phyloP scores from a whole-genome alignment of 2,797 vertebrate species.

The Peromyscus aztecus region DNA sequence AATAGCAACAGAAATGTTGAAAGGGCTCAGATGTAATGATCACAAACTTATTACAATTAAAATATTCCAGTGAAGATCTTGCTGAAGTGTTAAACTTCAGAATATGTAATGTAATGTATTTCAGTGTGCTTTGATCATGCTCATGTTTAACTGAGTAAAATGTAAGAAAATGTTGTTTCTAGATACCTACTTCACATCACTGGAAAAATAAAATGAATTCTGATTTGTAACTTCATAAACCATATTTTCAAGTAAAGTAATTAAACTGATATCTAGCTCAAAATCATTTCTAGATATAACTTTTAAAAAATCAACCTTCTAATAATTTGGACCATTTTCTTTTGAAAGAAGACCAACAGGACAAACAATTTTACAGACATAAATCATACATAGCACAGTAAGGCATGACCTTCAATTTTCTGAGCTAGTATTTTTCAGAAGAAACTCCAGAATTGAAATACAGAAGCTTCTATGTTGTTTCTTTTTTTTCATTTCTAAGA shows the following conservation, averaged over 20 bases:
- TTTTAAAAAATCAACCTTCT: background rate
- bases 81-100: slow-evolving; percentile 51
- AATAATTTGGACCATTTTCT: background rate
- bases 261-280: slow-evolving; percentile 1
- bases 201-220: background rate
- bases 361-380: background rate
- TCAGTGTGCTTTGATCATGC: slow-evolving; percentile 74
- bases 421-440: background rate
- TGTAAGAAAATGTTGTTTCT: slow-evolving; percentile 32
- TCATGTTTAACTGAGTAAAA: slow-evolving; percentile 47
- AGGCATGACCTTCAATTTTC: background rate
- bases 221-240: background rate
- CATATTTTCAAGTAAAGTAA: background rate
- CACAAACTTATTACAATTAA: slow-evolving; percentile 74
- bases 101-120: slow-evolving; percentile 64
- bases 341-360: background rate
- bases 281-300: background rate
- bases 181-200: background rate
- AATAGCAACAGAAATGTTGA: slow-evolving; percentile 45
- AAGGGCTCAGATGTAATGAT: slow-evolving; percentile 66
- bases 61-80: slow-evolving; percentile 73
- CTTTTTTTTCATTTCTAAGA: background rate
- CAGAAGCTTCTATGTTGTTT: background rate
- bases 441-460: background rate
- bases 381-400: background rate